Conservation (phyloP, 2,113 vertebrate species). For the Chiloscyllium plagiosum region DNA sequence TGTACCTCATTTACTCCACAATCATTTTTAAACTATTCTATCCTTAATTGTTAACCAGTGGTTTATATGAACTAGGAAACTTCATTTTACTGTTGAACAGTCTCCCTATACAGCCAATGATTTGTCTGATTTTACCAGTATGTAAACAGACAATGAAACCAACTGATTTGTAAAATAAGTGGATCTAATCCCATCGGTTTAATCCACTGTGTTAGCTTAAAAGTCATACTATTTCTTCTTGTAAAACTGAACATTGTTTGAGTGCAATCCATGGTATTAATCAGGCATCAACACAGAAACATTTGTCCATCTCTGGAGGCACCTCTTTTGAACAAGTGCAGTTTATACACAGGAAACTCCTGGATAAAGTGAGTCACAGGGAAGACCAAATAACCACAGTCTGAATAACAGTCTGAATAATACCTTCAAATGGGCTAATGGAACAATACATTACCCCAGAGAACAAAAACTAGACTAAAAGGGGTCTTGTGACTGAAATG, state of each 20-base stretch:
- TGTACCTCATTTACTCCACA: not conserved
- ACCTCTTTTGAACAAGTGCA: not conserved
- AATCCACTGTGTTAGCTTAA: not conserved
- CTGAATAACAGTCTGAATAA: not conserved
- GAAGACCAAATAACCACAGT: not conserved
- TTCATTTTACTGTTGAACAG: too few species aligned
- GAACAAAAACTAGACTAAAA: not conserved
- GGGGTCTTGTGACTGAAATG: not conserved
- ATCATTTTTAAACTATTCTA: not conserved
- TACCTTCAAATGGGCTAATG: not conserved
- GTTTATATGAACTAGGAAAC: not conserved
- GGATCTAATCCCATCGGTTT: not conserved
- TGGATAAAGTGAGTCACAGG: not conserved
- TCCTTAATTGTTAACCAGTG: not conserved
- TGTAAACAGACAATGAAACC: not conserved
- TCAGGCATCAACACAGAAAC: not conserved
- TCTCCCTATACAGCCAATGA: too few species aligned
- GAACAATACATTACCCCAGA: not conserved
- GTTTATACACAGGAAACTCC: not conserved
- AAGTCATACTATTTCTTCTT: not conserved
- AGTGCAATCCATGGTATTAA: not conserved
- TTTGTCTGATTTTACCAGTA: not conserved
- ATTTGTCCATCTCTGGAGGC: not conserved
- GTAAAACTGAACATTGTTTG: not conserved
- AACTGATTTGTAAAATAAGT: not conserved